Percentiles rank a stretch among this genome's conserved stretches.
These are phyloP conservation scores for Rhynchotus rufescens DNA, from an alignment of 2,797 vertebrate species.

Conservation along the genomic window DNA sequence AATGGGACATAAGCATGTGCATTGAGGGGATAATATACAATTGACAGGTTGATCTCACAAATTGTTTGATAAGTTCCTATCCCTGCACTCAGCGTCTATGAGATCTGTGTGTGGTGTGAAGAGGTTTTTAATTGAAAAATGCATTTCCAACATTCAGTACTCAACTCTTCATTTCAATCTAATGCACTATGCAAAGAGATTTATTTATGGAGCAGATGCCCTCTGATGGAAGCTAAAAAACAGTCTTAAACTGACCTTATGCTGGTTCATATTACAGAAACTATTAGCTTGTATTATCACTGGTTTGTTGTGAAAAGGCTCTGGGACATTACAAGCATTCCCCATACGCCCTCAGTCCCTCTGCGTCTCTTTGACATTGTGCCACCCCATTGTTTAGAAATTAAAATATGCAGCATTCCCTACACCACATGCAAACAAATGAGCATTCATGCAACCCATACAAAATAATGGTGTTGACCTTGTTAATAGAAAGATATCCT, in stretches of 20 bases:
- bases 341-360: constrained; percentile 2
- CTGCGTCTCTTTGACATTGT: constrained; percentile 61
- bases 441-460: constrained; percentile 31
- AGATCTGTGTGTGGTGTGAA: background rate
- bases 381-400: constrained; percentile 67
- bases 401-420: constrained; percentile 59
- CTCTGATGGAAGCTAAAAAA: constrained; percentile 18
- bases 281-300: constrained; percentile 30
- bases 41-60: constrained; percentile 26
- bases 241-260: constrained; percentile 28
- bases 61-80: constrained; percentile 18
- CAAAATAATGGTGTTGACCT: constrained; percentile 54
- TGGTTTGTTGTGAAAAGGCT: constrained; percentile 37
- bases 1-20: constrained; percentile 50
- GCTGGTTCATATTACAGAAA: constrained; percentile 32
- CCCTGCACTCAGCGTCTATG: background rate
- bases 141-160: background rate
- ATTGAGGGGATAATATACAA: constrained; percentile 26
- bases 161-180: constrained; percentile 20
- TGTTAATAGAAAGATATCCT: constrained; percentile 55
- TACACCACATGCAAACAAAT: constrained; percentile 45
- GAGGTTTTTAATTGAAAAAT: constrained; percentile 48
- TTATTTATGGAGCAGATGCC: constrained; percentile 43
- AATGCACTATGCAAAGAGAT: constrained; percentile 3
- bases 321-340: constrained; percentile 24